These are phyloP conservation scores for Pedicia rivosa DNA, from an alignment of 2,888 invertebrate genomes.

Conservation along the genomic window DNA sequence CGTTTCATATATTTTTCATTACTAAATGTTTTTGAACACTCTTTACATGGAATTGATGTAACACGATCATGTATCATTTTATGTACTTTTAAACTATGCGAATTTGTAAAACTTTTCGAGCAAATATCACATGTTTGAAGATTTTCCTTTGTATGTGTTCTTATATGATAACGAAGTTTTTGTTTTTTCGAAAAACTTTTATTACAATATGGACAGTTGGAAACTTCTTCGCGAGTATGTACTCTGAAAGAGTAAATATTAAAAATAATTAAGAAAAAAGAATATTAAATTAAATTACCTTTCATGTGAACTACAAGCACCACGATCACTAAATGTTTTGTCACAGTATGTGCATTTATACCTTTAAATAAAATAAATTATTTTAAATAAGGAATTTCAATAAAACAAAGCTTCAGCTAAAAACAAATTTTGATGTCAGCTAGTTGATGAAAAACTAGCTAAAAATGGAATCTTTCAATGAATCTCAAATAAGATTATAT, in stretches of 20 bases:
- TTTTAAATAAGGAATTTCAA: no score
- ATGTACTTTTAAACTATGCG: constrained; percentile 36
- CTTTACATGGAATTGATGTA: constrained; percentile 31
- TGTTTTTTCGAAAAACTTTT: constrained; percentile 40
- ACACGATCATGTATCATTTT: constrained; percentile 32
- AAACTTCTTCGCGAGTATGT: constrained; percentile 33
- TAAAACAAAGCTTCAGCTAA: no score
- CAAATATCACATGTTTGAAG: constrained; percentile 33
- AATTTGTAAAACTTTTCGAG: constrained; percentile 35
- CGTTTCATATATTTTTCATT: not conserved
- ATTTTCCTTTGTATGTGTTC: constrained; percentile 38
- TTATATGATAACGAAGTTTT: constrained; percentile 37
- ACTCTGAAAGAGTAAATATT: constrained; percentile 24
- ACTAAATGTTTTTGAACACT: constrained; percentile 31
- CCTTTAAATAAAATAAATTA: no score
- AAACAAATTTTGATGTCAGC: no score
- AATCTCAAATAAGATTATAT: no score
- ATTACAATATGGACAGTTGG: constrained; percentile 36
- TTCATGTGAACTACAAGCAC: constrained; percentile 37
- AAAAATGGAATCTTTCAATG: no score
- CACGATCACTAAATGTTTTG: constrained; percentile 39
- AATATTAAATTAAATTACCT: constrained; percentile 19
- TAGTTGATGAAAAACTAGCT: no score
- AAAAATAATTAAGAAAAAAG: no score
- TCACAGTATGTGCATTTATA: constrained; percentile 36